Percentiles rank a stretch among this genome's conserved stretches.
Conservation (phyloP, 2,888 invertebrate species). For the Deilephila porcellus region DNA sequence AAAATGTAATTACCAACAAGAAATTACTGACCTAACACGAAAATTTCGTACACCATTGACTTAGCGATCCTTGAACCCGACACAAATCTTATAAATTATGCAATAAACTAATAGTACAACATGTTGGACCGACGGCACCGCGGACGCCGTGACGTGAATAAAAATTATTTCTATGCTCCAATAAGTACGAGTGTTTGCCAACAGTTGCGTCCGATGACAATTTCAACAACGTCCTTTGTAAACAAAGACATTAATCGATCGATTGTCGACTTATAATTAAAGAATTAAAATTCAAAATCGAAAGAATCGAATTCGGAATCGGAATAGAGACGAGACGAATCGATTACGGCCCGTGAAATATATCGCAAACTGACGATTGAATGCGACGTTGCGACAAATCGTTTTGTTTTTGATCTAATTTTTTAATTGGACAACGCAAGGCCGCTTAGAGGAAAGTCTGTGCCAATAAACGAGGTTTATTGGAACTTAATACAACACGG, state of each 20-base stretch:
- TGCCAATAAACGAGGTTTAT: background rate
- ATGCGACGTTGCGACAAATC: conserved; percentile 66
- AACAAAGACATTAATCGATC: conserved; percentile 70
- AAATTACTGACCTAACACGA: conserved; percentile 44
- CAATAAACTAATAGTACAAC: conserved; percentile 67
- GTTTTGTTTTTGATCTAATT: conserved; percentile 71
- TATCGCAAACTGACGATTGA: conserved; percentile 67
- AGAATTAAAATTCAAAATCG: conserved; percentile 57
- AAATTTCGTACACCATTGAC: conserved; percentile 33
- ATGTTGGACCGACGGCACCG: conserved; percentile 60
- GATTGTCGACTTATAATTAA: conserved; percentile 59
- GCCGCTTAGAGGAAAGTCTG: background rate
- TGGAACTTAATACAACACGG: background rate
- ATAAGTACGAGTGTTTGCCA: conserved; percentile 77
- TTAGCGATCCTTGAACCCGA: conserved; percentile 58
- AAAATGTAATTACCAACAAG: conserved; percentile 34
- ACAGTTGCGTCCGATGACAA: conserved; percentile 64
- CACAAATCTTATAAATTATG: conserved; percentile 62
- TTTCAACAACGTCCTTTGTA: conserved; percentile 73
- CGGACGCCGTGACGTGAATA: conserved; percentile 72
- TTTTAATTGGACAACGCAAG: conserved; percentile 57
- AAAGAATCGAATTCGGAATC: conserved; percentile 46
- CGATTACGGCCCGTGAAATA: conserved; percentile 70
- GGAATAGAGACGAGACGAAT: conserved; percentile 69
- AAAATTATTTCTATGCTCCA: conserved; percentile 77